Percentiles rank a stretch among this genome's conserved stretches.
phyloP scores from a whole-genome alignment of 2,888 invertebrate species.

The Osmoderma eremita region DNA sequence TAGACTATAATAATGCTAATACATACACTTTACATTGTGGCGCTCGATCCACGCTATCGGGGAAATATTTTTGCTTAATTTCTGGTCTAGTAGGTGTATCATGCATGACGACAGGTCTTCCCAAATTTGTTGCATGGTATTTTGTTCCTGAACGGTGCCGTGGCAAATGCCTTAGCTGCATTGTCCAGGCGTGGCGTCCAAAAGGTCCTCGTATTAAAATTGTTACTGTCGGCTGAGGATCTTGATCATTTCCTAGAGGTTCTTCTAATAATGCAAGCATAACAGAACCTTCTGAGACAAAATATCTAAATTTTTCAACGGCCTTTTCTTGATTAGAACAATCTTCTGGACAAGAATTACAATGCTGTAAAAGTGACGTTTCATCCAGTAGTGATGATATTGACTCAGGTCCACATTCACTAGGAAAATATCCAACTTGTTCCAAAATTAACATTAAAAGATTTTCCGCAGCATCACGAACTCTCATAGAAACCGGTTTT shows the following conservation, averaged over 20 bases:
- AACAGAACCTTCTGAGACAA: conserved; percentile 89
- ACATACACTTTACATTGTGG: conserved; percentile 84
- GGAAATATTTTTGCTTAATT: conserved; percentile 79
- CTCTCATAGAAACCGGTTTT: conserved; percentile 97
- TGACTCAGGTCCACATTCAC: conserved; percentile 84
- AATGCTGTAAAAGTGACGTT: conserved; percentile 80
- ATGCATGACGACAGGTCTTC: conserved; percentile 80
- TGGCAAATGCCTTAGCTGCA: conserved; percentile 88
- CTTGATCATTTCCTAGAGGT: conserved; percentile 82
- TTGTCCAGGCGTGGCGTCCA: conserved; percentile 94
- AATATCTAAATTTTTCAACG: conserved; percentile 82
- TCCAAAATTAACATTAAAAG: conserved; percentile 90
- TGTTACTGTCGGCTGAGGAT: conserved; percentile 92
- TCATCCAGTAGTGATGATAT: conserved; percentile 90
- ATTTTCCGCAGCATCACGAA: conserved; percentile 96
- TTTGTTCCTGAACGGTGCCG: conserved; percentile 80
- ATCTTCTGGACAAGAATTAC: conserved; percentile 71
- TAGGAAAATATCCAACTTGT: conserved; percentile 87
- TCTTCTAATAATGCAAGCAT: conserved; percentile 91
- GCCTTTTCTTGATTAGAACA: conserved; percentile 69
- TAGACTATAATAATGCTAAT: not conserved
- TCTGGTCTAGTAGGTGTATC: conserved; percentile 75
- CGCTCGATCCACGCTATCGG: conserved; percentile 81
- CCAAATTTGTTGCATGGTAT: conserved; percentile 71
- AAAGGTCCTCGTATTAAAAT: conserved; percentile 92